These are phyloP conservation scores for Brotula barbata DNA, from an alignment of 2,797 vertebrate species.

Conservation along the genomic window DNA sequence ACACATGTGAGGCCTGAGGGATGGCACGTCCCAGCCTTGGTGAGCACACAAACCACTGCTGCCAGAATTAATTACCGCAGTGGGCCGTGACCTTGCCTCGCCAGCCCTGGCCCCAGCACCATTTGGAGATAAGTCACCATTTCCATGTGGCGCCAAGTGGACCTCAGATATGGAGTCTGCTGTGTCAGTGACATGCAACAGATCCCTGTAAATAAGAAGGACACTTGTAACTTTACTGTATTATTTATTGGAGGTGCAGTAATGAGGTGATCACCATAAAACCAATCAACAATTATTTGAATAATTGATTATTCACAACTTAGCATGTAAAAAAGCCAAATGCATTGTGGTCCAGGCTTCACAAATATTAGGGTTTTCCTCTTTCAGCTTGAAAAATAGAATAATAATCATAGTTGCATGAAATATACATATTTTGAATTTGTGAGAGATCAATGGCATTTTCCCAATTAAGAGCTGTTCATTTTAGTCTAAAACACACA, in stretches of 20 bases:
- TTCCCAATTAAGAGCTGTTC: slow-evolving; percentile 41
- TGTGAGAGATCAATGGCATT: slow-evolving; percentile 20
- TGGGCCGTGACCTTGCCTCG: slow-evolving; percentile 47
- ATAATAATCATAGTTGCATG: slow-evolving; percentile 17
- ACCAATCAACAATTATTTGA: not conserved
- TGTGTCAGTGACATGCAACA: slow-evolving; percentile 39
- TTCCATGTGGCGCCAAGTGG: slow-evolving; percentile 57
- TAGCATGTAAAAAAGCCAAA: too few species aligned
- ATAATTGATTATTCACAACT: too few species aligned
- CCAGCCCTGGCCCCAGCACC: slow-evolving; percentile 27
- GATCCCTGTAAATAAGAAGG: slow-evolving; percentile 47
- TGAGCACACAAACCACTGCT: slow-evolving; percentile 35
- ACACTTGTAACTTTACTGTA: too few species aligned
- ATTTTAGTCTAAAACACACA: slow-evolving; percentile 22
- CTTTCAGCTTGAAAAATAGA: too few species aligned
- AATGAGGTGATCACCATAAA: too few species aligned
- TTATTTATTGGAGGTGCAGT: too few species aligned
- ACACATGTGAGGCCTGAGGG: slow-evolving; percentile 49
- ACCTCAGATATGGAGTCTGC: slow-evolving; percentile 48
- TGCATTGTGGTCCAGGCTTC: too few species aligned
- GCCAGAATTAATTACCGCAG: slow-evolving; percentile 68
- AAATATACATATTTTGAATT: slow-evolving; percentile 21
- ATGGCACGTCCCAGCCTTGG: slow-evolving; percentile 38
- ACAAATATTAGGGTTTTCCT: too few species aligned
- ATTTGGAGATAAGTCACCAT: slow-evolving; percentile 62